Conservation (phyloP, 2,888 invertebrate genomes). For the Neoascia interrupta region DNA sequence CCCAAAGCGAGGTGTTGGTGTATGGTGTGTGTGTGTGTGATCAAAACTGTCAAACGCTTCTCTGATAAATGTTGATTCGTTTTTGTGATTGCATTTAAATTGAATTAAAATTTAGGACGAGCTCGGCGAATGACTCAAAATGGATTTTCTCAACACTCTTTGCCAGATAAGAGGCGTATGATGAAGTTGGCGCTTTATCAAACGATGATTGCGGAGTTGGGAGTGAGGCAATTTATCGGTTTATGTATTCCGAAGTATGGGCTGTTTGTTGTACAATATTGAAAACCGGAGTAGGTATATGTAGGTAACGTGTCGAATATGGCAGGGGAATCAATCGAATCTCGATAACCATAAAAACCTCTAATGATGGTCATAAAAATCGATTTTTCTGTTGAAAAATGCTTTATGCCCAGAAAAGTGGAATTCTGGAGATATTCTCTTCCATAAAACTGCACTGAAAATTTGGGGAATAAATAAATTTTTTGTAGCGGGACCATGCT, state of each 20-base stretch:
- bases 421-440: too few relatives aligned
- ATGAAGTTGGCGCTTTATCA: slow-evolving; percentile 17
- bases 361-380: too few relatives aligned
- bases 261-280: too few relatives aligned
- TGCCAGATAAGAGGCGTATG: slow-evolving; percentile 16
- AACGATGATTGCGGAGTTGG: not conserved
- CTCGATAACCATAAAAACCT: too few relatives aligned
- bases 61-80: slow-evolving; percentile 56
- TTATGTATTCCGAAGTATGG: too few relatives aligned
- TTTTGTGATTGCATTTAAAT: slow-evolving; percentile 63
- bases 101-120: slow-evolving; percentile 53
- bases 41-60: slow-evolving; percentile 52
- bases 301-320: too few relatives aligned
- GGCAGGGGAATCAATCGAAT: too few relatives aligned
- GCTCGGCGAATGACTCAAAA: not conserved
- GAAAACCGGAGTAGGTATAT: not conserved
- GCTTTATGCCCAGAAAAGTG: too few relatives aligned
- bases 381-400: too few relatives aligned
- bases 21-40: slow-evolving; percentile 17
- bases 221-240: not conserved
- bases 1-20: not conserved
- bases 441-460: too few relatives aligned
- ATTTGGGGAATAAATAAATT: too few relatives aligned
- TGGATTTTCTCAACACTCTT: slow-evolving; percentile 9
- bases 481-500: too few relatives aligned